These are phyloP conservation scores for Ornithoptera alexandrae DNA, from an alignment of 2,888 invertebrate species.

Conservation along the genomic window DNA sequence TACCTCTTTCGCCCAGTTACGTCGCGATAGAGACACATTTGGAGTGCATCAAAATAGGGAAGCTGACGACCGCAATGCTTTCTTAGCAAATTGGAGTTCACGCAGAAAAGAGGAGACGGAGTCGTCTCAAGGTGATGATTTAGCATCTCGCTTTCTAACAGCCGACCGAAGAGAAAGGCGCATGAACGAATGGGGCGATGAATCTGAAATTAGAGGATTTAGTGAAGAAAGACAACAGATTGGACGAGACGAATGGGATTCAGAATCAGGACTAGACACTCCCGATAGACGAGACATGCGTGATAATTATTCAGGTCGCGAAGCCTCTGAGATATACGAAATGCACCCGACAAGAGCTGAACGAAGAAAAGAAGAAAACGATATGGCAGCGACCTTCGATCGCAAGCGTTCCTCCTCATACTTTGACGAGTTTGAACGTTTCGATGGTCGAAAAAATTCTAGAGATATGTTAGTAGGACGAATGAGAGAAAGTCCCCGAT, in stretches of 20 bases:
- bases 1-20: conserved; percentile 81
- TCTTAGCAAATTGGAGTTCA: conserved; percentile 75
- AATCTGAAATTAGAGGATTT: conserved; percentile 61
- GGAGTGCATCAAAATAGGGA: conserved; percentile 85
- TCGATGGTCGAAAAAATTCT: conserved; percentile 73
- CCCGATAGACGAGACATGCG: conserved; percentile 55
- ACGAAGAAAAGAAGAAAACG: conserved; percentile 62
- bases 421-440: conserved; percentile 71
- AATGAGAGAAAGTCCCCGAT: conserved; percentile 68
- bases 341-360: conserved; percentile 64
- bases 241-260: conserved; percentile 73
- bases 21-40: conserved; percentile 86
- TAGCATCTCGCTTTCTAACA: conserved; percentile 69
- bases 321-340: conserved; percentile 73
- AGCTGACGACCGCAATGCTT: conserved; percentile 76
- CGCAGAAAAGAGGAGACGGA: conserved; percentile 67
- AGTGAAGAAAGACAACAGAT: conserved; percentile 57
- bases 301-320: conserved; percentile 66
- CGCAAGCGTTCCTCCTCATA: conserved; percentile 63
- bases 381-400: conserved; percentile 59
- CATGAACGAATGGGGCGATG: conserved; percentile 69
- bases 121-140: conserved; percentile 58
- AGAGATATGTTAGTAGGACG: conserved; percentile 74
- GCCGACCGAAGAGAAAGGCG: conserved; percentile 62
- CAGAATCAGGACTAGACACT: conserved; percentile 65